These are phyloP conservation scores for Brachypodius melanocephalos DNA, from an alignment of 2,113 vertebrate species.

Conservation along the genomic window DNA sequence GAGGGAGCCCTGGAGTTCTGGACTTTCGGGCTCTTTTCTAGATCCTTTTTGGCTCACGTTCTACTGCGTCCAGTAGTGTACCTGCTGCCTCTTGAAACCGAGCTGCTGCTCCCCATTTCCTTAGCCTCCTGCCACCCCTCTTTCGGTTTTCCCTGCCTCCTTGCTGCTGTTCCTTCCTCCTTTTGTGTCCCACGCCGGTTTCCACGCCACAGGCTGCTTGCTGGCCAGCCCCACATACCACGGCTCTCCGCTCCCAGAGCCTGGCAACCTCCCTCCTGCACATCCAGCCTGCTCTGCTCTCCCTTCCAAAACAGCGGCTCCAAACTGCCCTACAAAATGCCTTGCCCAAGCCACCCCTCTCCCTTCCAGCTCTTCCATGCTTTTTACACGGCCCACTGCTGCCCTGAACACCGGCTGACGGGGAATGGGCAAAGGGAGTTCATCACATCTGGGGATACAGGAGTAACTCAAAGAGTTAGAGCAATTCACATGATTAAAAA, in stretches of 20 bases:
- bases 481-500: background rate
- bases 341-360: background rate
- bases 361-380: background rate
- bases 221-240: slow-evolving; percentile 36
- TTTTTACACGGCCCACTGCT: background rate
- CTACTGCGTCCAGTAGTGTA: background rate
- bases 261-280: slow-evolving; percentile 25
- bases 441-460: background rate
- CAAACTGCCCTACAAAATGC: background rate
- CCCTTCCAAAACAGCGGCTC: background rate
- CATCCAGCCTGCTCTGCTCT: background rate
- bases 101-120: background rate
- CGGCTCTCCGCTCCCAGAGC: background rate
- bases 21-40: background rate
- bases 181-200: background rate
- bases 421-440: background rate
- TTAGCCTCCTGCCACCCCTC: background rate
- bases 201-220: background rate
- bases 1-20: background rate
- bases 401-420: background rate
- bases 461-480: background rate
- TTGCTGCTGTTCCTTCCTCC: slow-evolving; percentile 1
- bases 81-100: background rate
- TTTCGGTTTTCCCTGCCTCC: background rate
- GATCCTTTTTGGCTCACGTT: background rate